Evolutionary conservation across 2,113 vertebrate species (phyloP), one percentile per base, ranked within the genome.

Genomic region (Pterocles orientalis): DNA sequence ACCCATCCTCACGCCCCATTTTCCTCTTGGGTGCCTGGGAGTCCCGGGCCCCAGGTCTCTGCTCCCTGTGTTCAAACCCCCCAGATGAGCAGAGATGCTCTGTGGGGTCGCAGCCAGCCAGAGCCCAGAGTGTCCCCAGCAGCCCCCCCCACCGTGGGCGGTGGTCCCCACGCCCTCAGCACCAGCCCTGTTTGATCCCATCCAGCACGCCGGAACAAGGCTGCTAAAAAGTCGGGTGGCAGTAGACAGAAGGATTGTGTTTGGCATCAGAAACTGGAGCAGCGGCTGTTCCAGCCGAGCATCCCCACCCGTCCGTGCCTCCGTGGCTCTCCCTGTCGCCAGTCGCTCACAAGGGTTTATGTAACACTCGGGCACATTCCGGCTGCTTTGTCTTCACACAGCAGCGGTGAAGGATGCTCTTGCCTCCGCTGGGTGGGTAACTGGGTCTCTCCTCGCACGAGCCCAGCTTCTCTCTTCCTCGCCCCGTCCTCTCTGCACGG

Each of bases 91-190:
- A 77, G 69, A 39, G 48, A 2, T 7, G 62, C 13, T 18, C 19
- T 29, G 64, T 6, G 0, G 3, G 31, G 12, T 5, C 1, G 0
- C 2, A 1, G 53, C 18, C 3, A 3, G 16, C 45, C 3, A 7
- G 61, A 66, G 51, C 60, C n/a, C 18, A 1, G 39, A 1, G 69
- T 4, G 20, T 5, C 28, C 34, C 34, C 2, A 0, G 51, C 36
- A 75, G 43, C 57, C 34, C 43, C 4, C 4, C 41, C 24, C 39
- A 41, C 39, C 39, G 11, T 10, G 39, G 39, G 39, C 12, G 39
- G 39, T 41, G 39, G 39, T 41, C 39, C 58, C 1, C 0, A 2
- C 10, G 60, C 15, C 15, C 86, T 12, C 31, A 10, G 43, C 0
- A 2, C 39, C 39, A 41, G 39, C 39, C 11, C 39, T 41, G 39